Evolutionary conservation across 2,888 invertebrate species (phyloP).

Genomic region (Drepanosiphum platanoidis): DNA sequence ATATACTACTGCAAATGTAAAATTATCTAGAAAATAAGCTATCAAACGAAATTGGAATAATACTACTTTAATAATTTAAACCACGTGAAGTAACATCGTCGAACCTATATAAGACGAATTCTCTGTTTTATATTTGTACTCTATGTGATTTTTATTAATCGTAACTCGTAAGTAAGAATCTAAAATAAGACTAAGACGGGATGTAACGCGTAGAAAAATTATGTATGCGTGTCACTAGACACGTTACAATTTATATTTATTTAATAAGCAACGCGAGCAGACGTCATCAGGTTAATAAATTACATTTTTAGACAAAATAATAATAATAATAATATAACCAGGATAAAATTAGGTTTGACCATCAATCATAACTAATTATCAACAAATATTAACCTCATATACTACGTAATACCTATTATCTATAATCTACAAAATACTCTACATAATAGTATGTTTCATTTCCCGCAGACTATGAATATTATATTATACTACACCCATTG

Average conservation of each 20-base stretch:
- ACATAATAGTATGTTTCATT: not conserved
- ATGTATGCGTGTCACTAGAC: not conserved
- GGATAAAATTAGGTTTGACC: not conserved
- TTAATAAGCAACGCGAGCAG: not conserved
- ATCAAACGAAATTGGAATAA: not conserved
- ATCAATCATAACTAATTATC: not conserved
- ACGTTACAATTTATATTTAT: not conserved
- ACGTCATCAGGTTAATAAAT: not conserved
- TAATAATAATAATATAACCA: not conserved
- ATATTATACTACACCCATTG: too few relatives aligned
- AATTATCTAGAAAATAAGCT: not conserved
- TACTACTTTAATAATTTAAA: not conserved
- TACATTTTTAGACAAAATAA: not conserved
- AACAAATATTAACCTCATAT: not conserved
- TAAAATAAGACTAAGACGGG: not conserved
- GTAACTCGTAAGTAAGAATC: not conserved
- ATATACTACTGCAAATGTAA: not conserved
- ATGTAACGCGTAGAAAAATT: not conserved
- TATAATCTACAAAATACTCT: not conserved
- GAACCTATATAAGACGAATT: not conserved
- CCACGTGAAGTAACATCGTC: not conserved
- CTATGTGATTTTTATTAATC: not conserved
- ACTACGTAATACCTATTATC: not conserved
- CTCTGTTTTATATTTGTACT: not conserved
- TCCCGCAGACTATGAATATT: not conserved